Base-by-base conservation (phyloP, 2,888 invertebrate species). In the Steinernema scapterisci region DNA sequence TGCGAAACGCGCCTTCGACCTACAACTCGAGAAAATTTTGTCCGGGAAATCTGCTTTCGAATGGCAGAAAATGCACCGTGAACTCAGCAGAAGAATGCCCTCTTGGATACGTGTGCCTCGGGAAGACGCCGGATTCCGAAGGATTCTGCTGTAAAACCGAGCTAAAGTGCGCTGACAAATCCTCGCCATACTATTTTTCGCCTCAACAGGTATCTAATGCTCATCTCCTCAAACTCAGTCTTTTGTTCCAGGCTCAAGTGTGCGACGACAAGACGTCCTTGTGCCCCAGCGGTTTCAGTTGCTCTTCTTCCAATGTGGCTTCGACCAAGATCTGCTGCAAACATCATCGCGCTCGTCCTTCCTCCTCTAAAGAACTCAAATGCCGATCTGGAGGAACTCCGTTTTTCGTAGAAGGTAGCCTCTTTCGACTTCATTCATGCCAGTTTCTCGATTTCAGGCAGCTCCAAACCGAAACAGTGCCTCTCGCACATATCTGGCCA, bases 51-150 rank as follows among this genome's bases (percentile, higher is more conserved):
- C 78, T 85, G 1, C 73, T 77, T 19, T 79, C 81, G 11, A 85
- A 83, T 70, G 83, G 82, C 25, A 81, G 84, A 73, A 78, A 80
- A 9, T 85, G 85, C 70, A 80, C 81, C 9, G 82, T 86, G 21
- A 85, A 85, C 76, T 79, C 80, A 38, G 80, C 82, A 25, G 81
- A 75, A 11, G 77, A 75, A 6, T 81, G 81, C 46, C 82, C 83
- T 27, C n/a, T 48, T 16, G 81, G 81, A 13, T 82, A 83, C 71
- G 48, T 78, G 19, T 80, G 81, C 54, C 54, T 80, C 31, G 79
- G 80, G 5, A 52, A 72, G 19, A 7, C 63, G 31, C 51, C 70
- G 19, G 80, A 80, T 16, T 48, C 72, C 11, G 72, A 73, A 48
- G 81, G 81, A 27, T 76, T 80, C 38, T 80, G 81, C 51, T 80